Conservation (phyloP, 2,888 invertebrate genomes). For the Cataglyphis livida region DNA sequence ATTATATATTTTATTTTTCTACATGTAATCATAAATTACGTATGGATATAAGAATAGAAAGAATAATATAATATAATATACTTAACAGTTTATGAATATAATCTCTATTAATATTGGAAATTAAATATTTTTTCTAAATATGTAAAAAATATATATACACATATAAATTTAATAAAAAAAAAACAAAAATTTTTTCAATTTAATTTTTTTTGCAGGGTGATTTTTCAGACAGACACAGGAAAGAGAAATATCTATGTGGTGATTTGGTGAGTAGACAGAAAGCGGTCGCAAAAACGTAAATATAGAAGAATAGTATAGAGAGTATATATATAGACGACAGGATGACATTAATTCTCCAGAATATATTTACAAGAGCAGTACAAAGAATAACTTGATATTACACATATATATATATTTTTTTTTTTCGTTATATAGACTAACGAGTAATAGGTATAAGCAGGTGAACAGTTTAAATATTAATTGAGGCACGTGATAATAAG, state of each 20-base stretch:
- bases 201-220: constrained; percentile 6
- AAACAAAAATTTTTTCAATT: background rate
- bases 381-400: constrained; percentile 83
- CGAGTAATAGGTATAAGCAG: constrained; percentile 79
- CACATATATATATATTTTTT: constrained; percentile 77
- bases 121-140: background rate
- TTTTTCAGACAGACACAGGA: background rate
- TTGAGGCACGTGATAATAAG: constrained; percentile 83
- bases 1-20: background rate
- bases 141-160: background rate
- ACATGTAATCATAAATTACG: background rate
- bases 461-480: constrained; percentile 82
- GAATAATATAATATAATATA: background rate
- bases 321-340: constrained; percentile 59
- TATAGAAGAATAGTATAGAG: constrained; percentile 19
- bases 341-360: constrained; percentile 81
- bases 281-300: constrained; percentile 6
- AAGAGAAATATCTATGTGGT: background rate
- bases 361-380: constrained; percentile 83
- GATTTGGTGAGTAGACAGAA: constrained; percentile 5
- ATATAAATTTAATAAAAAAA: background rate
- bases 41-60: background rate
- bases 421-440: constrained; percentile 77
- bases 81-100: background rate
- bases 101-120: background rate